phyloP scores from a whole-genome alignment of 2,113 vertebrate genomes.

The human region DNA sequence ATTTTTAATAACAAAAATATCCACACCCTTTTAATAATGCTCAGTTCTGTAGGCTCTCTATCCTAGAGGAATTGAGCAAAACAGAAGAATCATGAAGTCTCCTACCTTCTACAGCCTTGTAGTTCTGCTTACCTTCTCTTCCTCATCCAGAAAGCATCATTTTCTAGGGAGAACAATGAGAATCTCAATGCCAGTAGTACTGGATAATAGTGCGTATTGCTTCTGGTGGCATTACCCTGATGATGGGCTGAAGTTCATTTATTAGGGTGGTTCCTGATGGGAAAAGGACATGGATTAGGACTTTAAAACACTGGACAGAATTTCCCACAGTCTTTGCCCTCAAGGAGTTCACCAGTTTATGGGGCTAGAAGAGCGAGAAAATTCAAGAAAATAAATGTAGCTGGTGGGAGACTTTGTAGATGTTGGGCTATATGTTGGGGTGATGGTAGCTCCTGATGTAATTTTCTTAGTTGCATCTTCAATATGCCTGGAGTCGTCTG shows the following conservation, averaged over 20 bases:
- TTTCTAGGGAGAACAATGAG: neutral
- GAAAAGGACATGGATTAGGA: neutral
- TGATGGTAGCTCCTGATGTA: neutral
- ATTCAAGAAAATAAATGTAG: neutral
- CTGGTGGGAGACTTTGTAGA: neutral
- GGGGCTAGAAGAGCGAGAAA: neutral
- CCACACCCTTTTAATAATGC: neutral
- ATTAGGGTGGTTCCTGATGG: neutral
- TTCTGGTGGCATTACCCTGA: neutral
- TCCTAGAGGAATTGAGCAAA: neutral
- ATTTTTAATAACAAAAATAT: constrained; percentile 3
- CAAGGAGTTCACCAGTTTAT: neutral
- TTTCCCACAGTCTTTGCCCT: neutral
- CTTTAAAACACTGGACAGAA: neutral
- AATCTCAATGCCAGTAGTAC: neutral
- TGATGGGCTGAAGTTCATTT: constrained; percentile 23
- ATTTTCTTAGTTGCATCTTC: neutral
- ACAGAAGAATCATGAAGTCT: neutral
- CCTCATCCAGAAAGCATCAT: neutral
- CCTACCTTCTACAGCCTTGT: neutral
- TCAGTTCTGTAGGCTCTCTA: neutral
- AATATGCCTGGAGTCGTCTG: neutral
- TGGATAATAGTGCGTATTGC: neutral
- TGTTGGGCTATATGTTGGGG: neutral
- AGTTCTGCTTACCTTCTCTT: neutral